Evolutionary conservation across 2,797 vertebrate genomes (phyloP).

Genomic region (Ibycter americanus): DNA sequence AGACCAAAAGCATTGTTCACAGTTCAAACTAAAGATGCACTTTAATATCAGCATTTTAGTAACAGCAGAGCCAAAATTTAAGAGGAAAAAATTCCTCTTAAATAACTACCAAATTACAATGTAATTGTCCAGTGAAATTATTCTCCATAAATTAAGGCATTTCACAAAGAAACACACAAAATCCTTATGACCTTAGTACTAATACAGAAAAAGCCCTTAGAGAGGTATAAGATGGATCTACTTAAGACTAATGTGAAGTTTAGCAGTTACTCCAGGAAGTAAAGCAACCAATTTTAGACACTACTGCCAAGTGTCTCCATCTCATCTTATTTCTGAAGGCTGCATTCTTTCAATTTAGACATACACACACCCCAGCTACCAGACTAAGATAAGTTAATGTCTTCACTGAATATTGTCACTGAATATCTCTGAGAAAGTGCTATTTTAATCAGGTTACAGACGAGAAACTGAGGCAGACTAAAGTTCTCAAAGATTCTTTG

Average conservation of each 20-base stretch:
- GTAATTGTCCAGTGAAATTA: not conserved
- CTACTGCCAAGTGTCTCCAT: not conserved
- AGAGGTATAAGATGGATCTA: not conserved
- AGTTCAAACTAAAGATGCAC: not conserved
- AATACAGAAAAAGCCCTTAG: not conserved
- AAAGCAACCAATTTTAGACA: not conserved
- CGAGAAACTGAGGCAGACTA: not conserved
- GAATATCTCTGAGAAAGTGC: not conserved
- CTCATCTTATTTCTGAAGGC: not conserved
- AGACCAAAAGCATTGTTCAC: not conserved
- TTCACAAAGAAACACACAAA: not conserved
- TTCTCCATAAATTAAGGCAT: not conserved
- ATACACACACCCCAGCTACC: not conserved
- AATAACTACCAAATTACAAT: not conserved
- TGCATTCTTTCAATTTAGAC: not conserved
- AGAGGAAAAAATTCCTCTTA: not conserved
- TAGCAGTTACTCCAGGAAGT: not conserved
- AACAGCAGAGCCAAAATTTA: not conserved
- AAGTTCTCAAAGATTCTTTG: not conserved
- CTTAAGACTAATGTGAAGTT: not conserved
- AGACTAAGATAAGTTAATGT: not conserved
- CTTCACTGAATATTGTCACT: not conserved
- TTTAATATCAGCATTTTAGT: not conserved
- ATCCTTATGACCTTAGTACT: not conserved
- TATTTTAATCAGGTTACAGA: not conserved